Base-by-base conservation (phyloP, 2,797 vertebrate species). In the Melopsittacus undulatus region DNA sequence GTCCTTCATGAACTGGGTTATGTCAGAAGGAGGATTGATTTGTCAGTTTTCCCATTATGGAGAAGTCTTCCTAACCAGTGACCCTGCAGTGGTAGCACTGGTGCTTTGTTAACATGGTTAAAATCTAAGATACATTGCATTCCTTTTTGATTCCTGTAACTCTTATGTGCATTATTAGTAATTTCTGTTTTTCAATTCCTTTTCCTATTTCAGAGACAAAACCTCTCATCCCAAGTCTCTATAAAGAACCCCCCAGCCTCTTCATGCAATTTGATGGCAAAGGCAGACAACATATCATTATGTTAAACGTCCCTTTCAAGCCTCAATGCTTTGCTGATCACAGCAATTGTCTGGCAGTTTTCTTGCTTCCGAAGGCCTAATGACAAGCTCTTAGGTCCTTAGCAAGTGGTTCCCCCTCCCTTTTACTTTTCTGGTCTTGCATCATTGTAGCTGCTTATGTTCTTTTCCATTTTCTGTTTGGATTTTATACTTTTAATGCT, bases 401-500 rank as follows among this genome's bases (percentile, higher is more conserved):
- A 75, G 75, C 46, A 74, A 77, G 27, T n/a, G 19, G 3, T 57
- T 90, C 21, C 12, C n/a, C 3, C 5, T 59, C 20, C 26, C 12
- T 73, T 52, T 22, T 19, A 3, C 17, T 34, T 70, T n/a, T 73
- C 42, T 34, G 2, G 5, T 69, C 17, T 32, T 59, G 10, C 10
- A 38, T 3, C 0, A 2, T 54, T 70, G 20, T 80, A 30, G n/a
- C 26, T 43, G 21, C 57, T 59, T 46, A 18, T 0, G 0, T 89
- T 73, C 34, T 30, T 10, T 80, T 64, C 20, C 2, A 4, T 82
- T 83, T 87, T 75, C 23, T 49, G 80, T 83, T 80, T 46, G 43
- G 21, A 6, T 72, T 6, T 63, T 48, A 14, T 11, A 40, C 26
- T 56, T 61, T 13, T 15, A 9, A 42, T 54, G 23, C 22, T 89